Evolutionary conservation across 2,888 invertebrate species (phyloP), one percentile per base, ranked within the genome.

Genomic region (Eupithecia insigniata): DNA sequence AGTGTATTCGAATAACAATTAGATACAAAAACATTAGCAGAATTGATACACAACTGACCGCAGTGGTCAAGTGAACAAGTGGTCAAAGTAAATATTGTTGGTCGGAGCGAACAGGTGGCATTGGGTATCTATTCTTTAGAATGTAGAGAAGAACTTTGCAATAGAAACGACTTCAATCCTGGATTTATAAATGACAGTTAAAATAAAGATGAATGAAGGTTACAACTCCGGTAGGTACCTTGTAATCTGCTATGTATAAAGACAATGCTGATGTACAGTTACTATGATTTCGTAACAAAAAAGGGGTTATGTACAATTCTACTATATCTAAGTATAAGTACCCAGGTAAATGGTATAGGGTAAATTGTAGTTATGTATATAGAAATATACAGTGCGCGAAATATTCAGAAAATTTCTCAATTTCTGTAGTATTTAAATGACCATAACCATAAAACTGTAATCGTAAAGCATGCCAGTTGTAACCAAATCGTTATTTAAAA

Each of bases 401-500:
- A 22, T 22, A 51, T 22, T 55, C 16, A 16, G 30, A 5, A 34
- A 12, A 34, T 32, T n/a, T n/a, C n/a, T 32, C 10, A 34, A 26
- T 64, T 26, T 26, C 3, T 34, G 18, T 61, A 67, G 7, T 67
- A 69, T 69, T 71, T 22, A 55, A 67, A 55, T 61, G 28, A 32
- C 18, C 61, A 75, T 74, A 74, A 67, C 71, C 64, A 83, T 86
- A 87, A 87, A 90, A 86, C 83, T 87, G 85, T 85, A 80, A 76
- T 84, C 89, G 84, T 91, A 92, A 92, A 90, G 72, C 87, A 89
- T 82, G 81, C 80, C 85, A 85, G 83, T 84, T 86, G 87, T 89
- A 91, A 92, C 85, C 88, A 91, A 91, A 91, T 83, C 81, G 85
- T 92, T 92, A 91, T 91, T 92, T 84, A 85, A 77, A 80, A 77